Base-by-base conservation (phyloP, 2,888 invertebrate genomes). In the Callyntrura guangdongensis region DNA sequence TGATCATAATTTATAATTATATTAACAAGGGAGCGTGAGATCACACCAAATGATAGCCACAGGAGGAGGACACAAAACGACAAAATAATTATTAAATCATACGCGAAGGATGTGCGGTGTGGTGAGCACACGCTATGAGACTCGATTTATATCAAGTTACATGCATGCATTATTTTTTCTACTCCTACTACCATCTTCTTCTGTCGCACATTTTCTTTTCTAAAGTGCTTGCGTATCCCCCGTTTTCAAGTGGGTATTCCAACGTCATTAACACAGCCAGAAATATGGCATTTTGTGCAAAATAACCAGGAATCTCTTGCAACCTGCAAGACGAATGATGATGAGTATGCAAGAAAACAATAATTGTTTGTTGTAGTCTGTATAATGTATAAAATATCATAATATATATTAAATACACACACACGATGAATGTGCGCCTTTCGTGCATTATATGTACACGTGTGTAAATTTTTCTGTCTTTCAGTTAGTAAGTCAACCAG, bases 401-500 rank as follows among this genome's bases (percentile, higher is more conserved):
- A 53, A 53, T 53, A 53, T 53, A 53, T 53, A 14, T 59, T n/a
- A 59, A 14, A 59, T 59, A 59, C 53, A 36, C 36, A 36, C 36
- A 36, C 36, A 36, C 6, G 36, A 36, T 36, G 36, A 36, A 36
- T 36, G 36, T 36, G 36, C 36, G 36, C 36, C 36, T 36, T 36
- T 36, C 36, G 2, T 2, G 36, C 36, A 36, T 36, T 36, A 11
- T 64, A 64, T 64, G 9, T 64, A 14, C 64, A 36, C n/a, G 20
- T 74, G 49, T 74, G 49, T 17, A 74, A 61, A 11, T 53, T 20
- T 22, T 56, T 90, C 81, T 85, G 86, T 86, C 86, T 81, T 81
- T 90, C 79, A 86, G 87, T 56, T 67, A 88, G 86, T 90, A 82
- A 90, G 86, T 86, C 89, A 83, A n/a, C 47, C 17, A 82, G 88